These are phyloP conservation scores for Gallinago jamesoni DNA, from an alignment of 2,113 vertebrate genomes.

Conservation along the genomic window DNA sequence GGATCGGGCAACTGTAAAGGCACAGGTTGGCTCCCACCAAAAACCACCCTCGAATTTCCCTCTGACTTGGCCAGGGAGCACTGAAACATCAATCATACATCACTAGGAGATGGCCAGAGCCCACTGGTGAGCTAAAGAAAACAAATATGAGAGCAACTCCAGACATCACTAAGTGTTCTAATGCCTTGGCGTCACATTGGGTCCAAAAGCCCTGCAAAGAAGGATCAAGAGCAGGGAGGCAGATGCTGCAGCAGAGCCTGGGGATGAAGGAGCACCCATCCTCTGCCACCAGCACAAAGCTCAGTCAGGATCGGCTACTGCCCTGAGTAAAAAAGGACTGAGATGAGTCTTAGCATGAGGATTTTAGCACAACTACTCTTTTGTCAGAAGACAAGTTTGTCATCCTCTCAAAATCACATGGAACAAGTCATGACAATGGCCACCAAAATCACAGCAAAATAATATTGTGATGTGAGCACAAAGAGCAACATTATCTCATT, in stretches of 20 bases:
- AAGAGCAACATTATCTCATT: background rate
- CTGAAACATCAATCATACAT: rapidly evolving
- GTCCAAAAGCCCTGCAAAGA: background rate
- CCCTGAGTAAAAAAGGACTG: background rate
- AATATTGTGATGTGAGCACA: background rate
- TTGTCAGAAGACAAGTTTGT: background rate
- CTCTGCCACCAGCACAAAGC: background rate
- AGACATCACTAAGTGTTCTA: background rate
- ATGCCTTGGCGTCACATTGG: background rate
- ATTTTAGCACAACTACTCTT: background rate
- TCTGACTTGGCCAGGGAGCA: background rate
- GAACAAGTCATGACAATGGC: background rate
- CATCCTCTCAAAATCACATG: background rate
- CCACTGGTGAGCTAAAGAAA: too few relatives aligned
- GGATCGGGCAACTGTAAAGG: background rate
- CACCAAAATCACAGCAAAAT: background rate
- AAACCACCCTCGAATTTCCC: background rate
- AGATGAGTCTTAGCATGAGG: background rate
- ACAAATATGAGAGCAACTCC: background rate
- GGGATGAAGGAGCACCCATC: background rate
- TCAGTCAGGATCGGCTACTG: background rate
- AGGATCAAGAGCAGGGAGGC: background rate
- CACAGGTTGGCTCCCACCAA: background rate
- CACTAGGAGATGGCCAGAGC: background rate
- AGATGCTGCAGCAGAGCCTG: background rate